Base-by-base conservation (phyloP, 2,113 vertebrate genomes). In the Sinocyclocheilus anophthalmus region DNA sequence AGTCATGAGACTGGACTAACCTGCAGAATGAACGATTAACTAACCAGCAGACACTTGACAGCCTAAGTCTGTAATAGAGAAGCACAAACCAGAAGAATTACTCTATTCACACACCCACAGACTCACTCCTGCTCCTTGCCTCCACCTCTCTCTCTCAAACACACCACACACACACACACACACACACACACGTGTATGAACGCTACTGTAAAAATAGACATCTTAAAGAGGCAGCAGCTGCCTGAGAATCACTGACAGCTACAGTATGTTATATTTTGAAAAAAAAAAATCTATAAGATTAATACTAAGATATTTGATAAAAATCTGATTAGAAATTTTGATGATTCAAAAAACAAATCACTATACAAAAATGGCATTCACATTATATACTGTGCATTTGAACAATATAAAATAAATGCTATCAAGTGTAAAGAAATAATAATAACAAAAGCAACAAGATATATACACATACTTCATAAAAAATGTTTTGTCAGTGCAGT, bases 181-280 rank as follows among this genome's bases (percentile, higher is more conserved):
- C 22, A 70, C 73, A 26, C 45, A 53, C 73, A 50, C 73, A 18
- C 42, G 37, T 63, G 67, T 80, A 26, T 48, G 73, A 61, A 55
- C 11, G 81, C 69, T 59, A 59, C 81, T 85, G 73, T 88, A 82
- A 78, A 83, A 85, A 82, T 85, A 85, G 67, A 78, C 37, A 18
- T 73, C 30, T 87, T 69, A 82, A 81, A 77, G 67, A 76, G 80
- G 61, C 70, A 83, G 70, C 24, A 87, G 45, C 81, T 65, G n/a
- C 82, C 81, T 70, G 84, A 85, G 45, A 86, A 72, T 88, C 80
- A 86, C 53, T 79, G 61, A 70, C 83, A 86, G 45, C 22, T 59
- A 59, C 9, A 22, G 2, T 55, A 30, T 59, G 4, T 70, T 18
- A 33, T 69, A 33, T 69, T 69, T 69, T 37, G 1, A 9, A 69